Evolutionary conservation across 2,888 invertebrate species (phyloP).

Genomic region (Mystacides longicornis): DNA sequence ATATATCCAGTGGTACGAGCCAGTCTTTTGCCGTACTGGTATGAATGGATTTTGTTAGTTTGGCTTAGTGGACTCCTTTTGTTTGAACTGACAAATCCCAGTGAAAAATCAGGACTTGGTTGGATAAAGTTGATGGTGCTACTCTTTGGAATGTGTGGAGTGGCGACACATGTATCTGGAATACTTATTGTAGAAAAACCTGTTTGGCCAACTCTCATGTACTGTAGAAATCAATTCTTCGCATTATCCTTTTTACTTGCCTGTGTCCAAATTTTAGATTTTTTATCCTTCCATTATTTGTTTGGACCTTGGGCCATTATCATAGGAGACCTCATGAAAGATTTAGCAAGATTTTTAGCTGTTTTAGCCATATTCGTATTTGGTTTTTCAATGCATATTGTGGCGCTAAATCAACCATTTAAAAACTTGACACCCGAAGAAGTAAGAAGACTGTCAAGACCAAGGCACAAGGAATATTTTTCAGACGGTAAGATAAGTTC

Average conservation of each 20-base stretch:
- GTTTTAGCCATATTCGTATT: constrained; percentile 97
- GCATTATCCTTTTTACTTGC: constrained; percentile 91
- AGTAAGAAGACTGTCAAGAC: constrained; percentile 51
- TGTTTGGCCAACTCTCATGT: constrained; percentile 83
- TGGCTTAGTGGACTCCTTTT: constrained; percentile 93
- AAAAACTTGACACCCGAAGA: constrained; percentile 59
- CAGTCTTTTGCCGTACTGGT: constrained; percentile 83
- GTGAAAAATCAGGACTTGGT: constrained; percentile 93
- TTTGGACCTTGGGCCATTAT: constrained; percentile 99
- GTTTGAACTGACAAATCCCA: constrained; percentile 95
- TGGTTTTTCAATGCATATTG: constrained; percentile 96
- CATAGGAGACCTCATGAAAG: constrained; percentile 91
- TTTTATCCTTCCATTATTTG: constrained; percentile 96
- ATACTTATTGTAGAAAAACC: constrained; percentile 59
- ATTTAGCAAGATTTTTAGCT: constrained; percentile 92
- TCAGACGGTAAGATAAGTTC: constrained; percentile 60
- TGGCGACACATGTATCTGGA: constrained; percentile 81
- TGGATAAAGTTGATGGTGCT: constrained; percentile 86
- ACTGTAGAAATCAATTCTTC: constrained; percentile 94
- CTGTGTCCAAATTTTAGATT: constrained; percentile 96
- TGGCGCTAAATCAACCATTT: constrained; percentile 93
- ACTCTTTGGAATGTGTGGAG: constrained; percentile 82
- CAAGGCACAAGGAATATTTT: constrained; percentile 51
- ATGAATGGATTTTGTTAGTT: constrained; percentile 90
- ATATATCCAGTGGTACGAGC: constrained; percentile 75